These are phyloP conservation scores for Syngnathus acus DNA, from an alignment of 2,797 vertebrate genomes.

Conservation along the genomic window DNA sequence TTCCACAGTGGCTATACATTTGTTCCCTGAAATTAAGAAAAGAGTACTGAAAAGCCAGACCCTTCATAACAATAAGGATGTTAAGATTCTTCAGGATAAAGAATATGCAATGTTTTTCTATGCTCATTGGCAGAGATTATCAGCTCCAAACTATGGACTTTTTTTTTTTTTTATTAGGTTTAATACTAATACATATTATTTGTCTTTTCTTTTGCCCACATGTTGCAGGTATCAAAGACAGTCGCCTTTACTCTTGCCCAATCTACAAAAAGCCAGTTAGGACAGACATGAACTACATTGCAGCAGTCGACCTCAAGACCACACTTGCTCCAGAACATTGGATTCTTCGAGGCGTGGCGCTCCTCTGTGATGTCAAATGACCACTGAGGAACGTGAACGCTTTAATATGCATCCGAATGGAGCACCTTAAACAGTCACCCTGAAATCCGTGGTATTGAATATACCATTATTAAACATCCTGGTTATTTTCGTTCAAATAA, in stretches of 20 bases:
- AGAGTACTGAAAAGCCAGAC: neutral
- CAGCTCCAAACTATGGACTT: neutral
- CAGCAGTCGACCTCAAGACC: slow-evolving; percentile 80
- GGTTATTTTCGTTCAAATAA: slow-evolving; percentile 11
- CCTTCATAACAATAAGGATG: neutral
- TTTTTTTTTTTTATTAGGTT: too few relatives aligned
- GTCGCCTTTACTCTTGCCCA: slow-evolving; percentile 81
- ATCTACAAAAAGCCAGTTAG: slow-evolving; percentile 88
- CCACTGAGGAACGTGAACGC: neutral
- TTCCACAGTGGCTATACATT: neutral
- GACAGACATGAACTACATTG: slow-evolving; percentile 84
- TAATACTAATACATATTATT: too few relatives aligned
- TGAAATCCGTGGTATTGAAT: neutral
- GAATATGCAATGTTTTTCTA: too few relatives aligned
- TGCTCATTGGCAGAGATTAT: neutral
- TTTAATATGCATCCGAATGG: neutral
- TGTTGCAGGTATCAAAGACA: slow-evolving; percentile 71
- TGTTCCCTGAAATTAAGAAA: neutral
- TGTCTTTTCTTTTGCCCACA: neutral
- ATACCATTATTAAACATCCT: neutral
- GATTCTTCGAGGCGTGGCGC: slow-evolving; percentile 87
- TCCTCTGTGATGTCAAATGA: slow-evolving; percentile 91
- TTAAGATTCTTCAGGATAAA: too few relatives aligned
- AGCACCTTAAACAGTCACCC: neutral
- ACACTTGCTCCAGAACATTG: slow-evolving; percentile 80